Evolutionary conservation across 1,140 invertebrate genomes (phyloP), one percentile per base, ranked within the genome.

Genomic region (Gyrodactylus bullatarudis): DNA sequence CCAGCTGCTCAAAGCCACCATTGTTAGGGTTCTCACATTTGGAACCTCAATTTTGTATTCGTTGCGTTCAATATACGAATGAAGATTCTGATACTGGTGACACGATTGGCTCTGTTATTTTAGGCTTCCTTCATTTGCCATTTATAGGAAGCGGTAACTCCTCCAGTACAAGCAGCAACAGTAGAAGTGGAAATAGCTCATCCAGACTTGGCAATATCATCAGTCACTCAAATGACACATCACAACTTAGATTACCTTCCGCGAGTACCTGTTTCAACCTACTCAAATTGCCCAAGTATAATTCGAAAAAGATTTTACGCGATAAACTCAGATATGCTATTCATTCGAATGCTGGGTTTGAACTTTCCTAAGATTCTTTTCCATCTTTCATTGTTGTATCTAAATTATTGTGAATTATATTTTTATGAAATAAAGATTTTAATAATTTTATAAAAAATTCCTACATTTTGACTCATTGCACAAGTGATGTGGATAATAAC

Each of bases 181-280:
- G n/a, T n/a, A n/a, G n/a, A n/a, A n/a, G n/a, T n/a, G n/a, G n/a
- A n/a, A n/a, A n/a, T n/a, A n/a, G n/a, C n/a, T n/a, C 34, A n/a
- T 54, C 34, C 34, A 54, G 34, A n/a, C 34, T 54, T 16, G 8
- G 8, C 8, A n/a, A n/a, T 8, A n/a, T 8, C 34, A 54, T n/a
- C 8, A 8, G 34, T 54, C 8, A 8, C n/a, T 54, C 34, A 54
- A 54, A 54, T 16, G 34, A 16, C 34, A n/a, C n/a, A n/a, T 16
- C 34, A 8, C 34, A 54, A n/a, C 89, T 92, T 79, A 85, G 94
- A 26, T 84, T 99, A 27, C 95, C 94, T 24, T 97, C 95, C 0
- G 94, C 92, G 0, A 98, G 94, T 0, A 99, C 95, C 0, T 99
- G 95, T 79, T 99, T 99, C 81, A 99, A 99, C 83, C 84, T 99